Evolutionary conservation across 2,888 invertebrate genomes (phyloP), one percentile per base, ranked within the genome.

Genomic region (Brachylomia viminalis): DNA sequence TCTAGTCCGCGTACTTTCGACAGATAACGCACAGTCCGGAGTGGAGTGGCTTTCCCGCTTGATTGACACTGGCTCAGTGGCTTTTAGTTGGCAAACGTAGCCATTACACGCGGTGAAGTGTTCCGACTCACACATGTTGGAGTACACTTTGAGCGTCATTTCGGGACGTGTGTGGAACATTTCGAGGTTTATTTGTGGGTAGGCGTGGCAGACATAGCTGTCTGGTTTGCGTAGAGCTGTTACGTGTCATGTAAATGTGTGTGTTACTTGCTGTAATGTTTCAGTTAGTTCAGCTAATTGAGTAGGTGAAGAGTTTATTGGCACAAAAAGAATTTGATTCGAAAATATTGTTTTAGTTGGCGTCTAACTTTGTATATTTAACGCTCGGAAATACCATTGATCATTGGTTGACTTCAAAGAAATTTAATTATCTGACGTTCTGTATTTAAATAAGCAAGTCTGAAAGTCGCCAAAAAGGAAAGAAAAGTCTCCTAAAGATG

Each of bases 21-120:
- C 87, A 89, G 91, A 90, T 89, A 88, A 85, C 83, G 82, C 77
- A 86, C 77, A 80, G 85, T 83, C 73, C 80, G 74, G 72, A 80
- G 84, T 88, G 86, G 86, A 91, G 90, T 92, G 91, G 91, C 88
- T 91, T 92, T 91, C 86, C 86, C 85, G 87, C 61, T 91, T 93
- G 93, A 94, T 92, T 93, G 93, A 92, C 92, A 90, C 84, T 88
- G 86, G 91, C 89, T 92, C 86, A 81, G 88, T 86, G 88, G 91
- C 90, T 90, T 91, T 90, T 89, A 90, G 89, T 89, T 87, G 78
- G 82, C 84, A 85, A 88, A 87, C 86, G 84, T 71, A 82, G 83
- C 87, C 72, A 82, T 89, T 87, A 86, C 83, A 85, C 69, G 78
- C 65, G 72, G 72, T 88, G 85, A 84, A 87, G 85, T 80, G 77